Evolutionary conservation across 2,113 vertebrate species (phyloP), one percentile per base, ranked within the genome.

Genomic region (Rhinolophus sinicus): DNA sequence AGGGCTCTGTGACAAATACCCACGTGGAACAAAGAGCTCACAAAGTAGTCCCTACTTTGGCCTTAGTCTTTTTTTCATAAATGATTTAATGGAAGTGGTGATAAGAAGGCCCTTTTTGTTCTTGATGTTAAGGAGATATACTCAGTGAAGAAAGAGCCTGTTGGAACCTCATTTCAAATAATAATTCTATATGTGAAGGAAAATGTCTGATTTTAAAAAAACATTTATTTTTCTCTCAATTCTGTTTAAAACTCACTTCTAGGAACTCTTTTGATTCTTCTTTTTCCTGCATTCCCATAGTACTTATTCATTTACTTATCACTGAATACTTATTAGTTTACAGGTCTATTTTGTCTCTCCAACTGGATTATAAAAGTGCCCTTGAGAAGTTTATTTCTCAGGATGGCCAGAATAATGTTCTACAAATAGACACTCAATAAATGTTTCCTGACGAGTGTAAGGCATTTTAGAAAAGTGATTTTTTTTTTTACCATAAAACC

Each of bases 391-490:
- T 97, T 90, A 95, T 93, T 97, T 94, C 60, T 93, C 88, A 56
- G 65, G 76, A 88, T 87, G 92, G 35, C n/a, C 90, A 96, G 35
- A 18, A 97, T 84, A 94, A 62, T 77, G 70, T 93, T 96, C 80
- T 88, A 97, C 80, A 93, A 97, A 96, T 90, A 97, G 96, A 97
- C 73, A 97, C 52, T 90, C 72, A 35, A 10, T 28, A 88, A 96
- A 85, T 88, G 87, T 69, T 67, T 96, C 91, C 62, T 88, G 93
- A 94, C 77, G 26, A 47, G 28, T 15, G 26, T 73, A 95, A 95
- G 54, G 24, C 72, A 62, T 16, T 92, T 96, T 69, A 69, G 70
- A 97, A 97, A 96, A 4, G 18, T 78, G 1, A 95, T 92, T 94
- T 96, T 40, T 96, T 96, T 44, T 93, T 95, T 94, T 92, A 94